These are phyloP conservation scores for Scolopax rusticola DNA, from an alignment of 2,797 vertebrate species.

Conservation along the genomic window DNA sequence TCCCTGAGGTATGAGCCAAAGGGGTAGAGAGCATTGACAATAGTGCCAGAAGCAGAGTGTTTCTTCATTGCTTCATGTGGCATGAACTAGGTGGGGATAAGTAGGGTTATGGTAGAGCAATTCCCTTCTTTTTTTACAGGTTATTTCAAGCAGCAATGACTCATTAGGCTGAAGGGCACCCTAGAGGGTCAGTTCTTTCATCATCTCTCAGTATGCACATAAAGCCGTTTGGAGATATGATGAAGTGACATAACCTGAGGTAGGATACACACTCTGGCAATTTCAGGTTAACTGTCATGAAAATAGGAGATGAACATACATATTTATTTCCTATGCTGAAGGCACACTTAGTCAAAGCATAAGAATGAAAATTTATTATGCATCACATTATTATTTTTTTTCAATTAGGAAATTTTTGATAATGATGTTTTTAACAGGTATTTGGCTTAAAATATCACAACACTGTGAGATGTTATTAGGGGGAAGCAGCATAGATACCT, in stretches of 20 bases:
- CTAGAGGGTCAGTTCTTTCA: conserved; percentile 43
- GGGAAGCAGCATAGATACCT: not conserved
- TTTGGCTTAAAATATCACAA: not conserved
- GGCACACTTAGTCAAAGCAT: not conserved
- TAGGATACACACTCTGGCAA: not conserved
- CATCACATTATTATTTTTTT: not conserved
- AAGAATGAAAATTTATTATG: not conserved
- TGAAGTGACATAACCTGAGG: conserved; percentile 34
- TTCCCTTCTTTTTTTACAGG: not conserved
- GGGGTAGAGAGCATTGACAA: not conserved
- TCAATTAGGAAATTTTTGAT: not conserved
- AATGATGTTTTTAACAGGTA: not conserved
- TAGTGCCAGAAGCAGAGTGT: not conserved
- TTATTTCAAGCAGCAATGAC: conserved; percentile 8
- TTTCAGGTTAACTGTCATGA: not conserved
- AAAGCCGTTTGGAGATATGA: not conserved
- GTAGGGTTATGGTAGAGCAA: not conserved
- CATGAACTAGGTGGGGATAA: not conserved
- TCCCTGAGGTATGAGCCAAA: not conserved
- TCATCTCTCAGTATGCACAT: conserved; percentile 7
- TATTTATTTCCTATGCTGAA: not conserved
- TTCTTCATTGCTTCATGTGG: not conserved
- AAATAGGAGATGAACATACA: not conserved
- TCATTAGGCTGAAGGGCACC: not conserved
- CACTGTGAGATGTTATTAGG: not conserved